Base-by-base conservation (phyloP, 2,113 vertebrate species). In the Percina caprodes region DNA sequence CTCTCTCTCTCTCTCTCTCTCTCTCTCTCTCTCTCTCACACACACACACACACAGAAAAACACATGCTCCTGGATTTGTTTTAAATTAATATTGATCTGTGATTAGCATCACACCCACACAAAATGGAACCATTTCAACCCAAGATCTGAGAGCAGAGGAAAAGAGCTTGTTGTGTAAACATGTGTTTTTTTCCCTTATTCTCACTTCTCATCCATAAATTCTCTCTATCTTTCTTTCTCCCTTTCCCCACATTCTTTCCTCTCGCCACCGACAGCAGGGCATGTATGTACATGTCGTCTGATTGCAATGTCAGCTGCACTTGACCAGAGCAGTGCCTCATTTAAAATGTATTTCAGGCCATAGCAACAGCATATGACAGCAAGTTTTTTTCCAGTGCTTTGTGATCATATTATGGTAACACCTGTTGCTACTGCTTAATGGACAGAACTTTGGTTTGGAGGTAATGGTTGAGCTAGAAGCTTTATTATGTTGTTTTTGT, bases 111-210 rank as follows among this genome's bases (percentile, higher is more conserved):
- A 67, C 23, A 63, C 72, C 55, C 24, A 26, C 60, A 33, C 59
- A 67, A 84, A 85, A 71, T 58, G 24, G 21, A 76, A 24, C 39
- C 4, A 3, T 86, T 78, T 76, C 39, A 33, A 83, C 33, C 68
- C 0, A 7, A 51, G 75, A 73, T 79, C 24, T 67, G 73, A 69
- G 51, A n/a, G 33, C 6, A 1, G 21, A 66, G n/a, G n/a, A 19
- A 60, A 75, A 45, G 30, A 66, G 52, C 73, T 65, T 70, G 48
- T 86, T 80, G 76, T 79, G 65, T 45, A 69, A 71, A 86, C 62
- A 67, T 46, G 18, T 67, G 0, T 69, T 55, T 71, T 46, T 56
- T 66, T 26, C 35, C 46, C 5, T 65, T 54, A 9, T 61, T 61
- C 26, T 80, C 65, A 30, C 46, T 30, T 79, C 16, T 61, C 62